Evolutionary conservation across 2,113 vertebrate genomes (phyloP), one percentile per base, ranked within the genome.

Genomic region (Rhinolophus sinicus): DNA sequence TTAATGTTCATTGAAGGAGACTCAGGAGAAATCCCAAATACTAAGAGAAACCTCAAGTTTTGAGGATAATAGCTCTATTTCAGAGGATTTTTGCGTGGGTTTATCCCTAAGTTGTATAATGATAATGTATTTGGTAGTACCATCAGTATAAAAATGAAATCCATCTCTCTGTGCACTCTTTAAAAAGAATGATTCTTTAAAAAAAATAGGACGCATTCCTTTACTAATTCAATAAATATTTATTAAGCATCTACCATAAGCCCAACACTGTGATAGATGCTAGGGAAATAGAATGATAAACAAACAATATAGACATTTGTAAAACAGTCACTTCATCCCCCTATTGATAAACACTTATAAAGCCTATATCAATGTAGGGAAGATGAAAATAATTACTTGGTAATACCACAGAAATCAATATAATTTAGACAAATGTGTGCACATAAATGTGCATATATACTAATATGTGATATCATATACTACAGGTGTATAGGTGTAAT

Each of bases 71-170:
- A 93, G 50, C 52, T 94, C 15, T 80, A 76, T 44, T 77, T 69
- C 30, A 93, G 75, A 95, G 56, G 16, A 44, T 70, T 90, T 90
- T 82, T 77, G 52, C 47, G 50, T 76, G 30, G 26, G 52, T 7
- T 81, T 77, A 88, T 56, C 13, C 21, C 56, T 78, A 50, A 84
- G 88, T 33, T 88, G 64, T 56, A 95, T 44, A 76, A 81, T 67
- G 50, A 82, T 56, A 88, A 84, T 40, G 0, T 77, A 93, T 91
- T 78, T 88, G 77, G 44, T 81, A 83, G 30, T 83, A 77, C 24
- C 77, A 28, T 84, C 26, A 69, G 10, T 50, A 95, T 50, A 91
- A 95, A 96, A 95, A 89, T 67, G 26, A 60, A 88, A 88, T 70
- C 40, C 65, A 81, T 62, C 50, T 90, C 77, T 81, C 30, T 81